These are phyloP conservation scores for Lindbergichthys nudifrons DNA, from an alignment of 2,797 vertebrate genomes.

Conservation along the genomic window DNA sequence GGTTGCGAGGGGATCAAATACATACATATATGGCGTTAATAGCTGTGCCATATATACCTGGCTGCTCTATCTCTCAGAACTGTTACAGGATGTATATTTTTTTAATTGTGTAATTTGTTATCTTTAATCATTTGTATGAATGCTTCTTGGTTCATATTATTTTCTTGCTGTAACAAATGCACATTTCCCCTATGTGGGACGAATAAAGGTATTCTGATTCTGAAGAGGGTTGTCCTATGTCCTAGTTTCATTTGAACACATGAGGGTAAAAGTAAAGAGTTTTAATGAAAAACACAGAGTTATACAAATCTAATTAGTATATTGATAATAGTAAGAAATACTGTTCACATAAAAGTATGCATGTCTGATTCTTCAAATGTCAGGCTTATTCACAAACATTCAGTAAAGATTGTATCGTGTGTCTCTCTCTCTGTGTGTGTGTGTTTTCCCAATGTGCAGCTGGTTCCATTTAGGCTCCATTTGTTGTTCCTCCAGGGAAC, in stretches of 20 bases:
- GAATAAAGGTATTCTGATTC: too few relatives aligned
- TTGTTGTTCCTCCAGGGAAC: constrained; percentile 57
- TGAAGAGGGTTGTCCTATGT: too few relatives aligned
- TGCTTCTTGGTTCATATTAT: too few relatives aligned
- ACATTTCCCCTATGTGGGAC: too few relatives aligned
- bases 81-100: too few relatives aligned
- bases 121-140: too few relatives aligned
- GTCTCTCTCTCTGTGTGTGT: background rate
- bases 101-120: too few relatives aligned
- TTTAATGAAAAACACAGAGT: constrained; percentile 1
- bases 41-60: too few relatives aligned
- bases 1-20: too few relatives aligned
- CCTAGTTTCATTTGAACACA: constrained; percentile 16
- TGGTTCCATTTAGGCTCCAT: constrained; percentile 41
- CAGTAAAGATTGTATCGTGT: constrained; percentile 8
- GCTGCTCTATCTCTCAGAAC: too few relatives aligned
- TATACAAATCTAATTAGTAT: constrained; percentile 11
- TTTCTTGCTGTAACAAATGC: too few relatives aligned
- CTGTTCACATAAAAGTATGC: constrained; percentile 14
- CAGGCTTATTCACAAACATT: constrained; percentile 13
- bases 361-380: constrained; percentile 1
- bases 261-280: background rate
- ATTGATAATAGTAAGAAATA: constrained; percentile 3
- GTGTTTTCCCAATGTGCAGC: constrained; percentile 3
- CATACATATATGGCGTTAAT: too few relatives aligned